Base-by-base conservation (phyloP, 2,888 invertebrate genomes). In the Epinotia brunnichana region DNA sequence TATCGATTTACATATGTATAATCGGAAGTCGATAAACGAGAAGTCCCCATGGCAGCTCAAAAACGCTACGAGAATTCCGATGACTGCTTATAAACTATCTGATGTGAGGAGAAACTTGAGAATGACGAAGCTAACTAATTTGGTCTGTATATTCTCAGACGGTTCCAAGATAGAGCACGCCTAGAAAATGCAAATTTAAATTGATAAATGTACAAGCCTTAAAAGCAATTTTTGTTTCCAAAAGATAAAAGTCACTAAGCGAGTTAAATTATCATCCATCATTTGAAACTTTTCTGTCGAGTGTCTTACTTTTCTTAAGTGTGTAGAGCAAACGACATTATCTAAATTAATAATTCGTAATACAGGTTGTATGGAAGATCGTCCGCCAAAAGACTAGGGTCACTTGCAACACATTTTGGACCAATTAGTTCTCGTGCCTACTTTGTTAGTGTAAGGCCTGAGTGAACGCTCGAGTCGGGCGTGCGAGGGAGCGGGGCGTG, bases 171-270 rank as follows among this genome's bases (percentile, higher is more conserved):
- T 66, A 66, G 21, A 54, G 64, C 64, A 64, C 53, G 64, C 21
- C n/a, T 54, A 15, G 54, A 56, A 39, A 66, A 66, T 66, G 53
- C 13, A 66, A 66, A 66, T 54, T 66, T 39, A 21, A 54, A 19
- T 53, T 66, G 54, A 66, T 66, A 54, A 66, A 66, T 56, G 54
- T 24, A 35, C 35, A 66, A 35, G 39, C 54, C 64, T 53, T 63
- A 54, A 29, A 21, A 66, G 54, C n/a, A 66, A 53, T 53, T 66
- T 66, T n/a, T 3, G 17, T 17, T 29, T n/a, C 51, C 39, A 39
- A 64, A 64, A 64, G 39, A 41, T 66, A 53, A 54, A 39, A 54
- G 39, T 39, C 21, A 66, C 64, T 66, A 54, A 64, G 64, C 53
- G 54, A 35, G 35, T 54, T 64, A 64, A 29, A 54, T 24, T 21